phyloP scores from a whole-genome alignment of 1,140 invertebrate species.

The Hirudo medicinalis region DNA sequence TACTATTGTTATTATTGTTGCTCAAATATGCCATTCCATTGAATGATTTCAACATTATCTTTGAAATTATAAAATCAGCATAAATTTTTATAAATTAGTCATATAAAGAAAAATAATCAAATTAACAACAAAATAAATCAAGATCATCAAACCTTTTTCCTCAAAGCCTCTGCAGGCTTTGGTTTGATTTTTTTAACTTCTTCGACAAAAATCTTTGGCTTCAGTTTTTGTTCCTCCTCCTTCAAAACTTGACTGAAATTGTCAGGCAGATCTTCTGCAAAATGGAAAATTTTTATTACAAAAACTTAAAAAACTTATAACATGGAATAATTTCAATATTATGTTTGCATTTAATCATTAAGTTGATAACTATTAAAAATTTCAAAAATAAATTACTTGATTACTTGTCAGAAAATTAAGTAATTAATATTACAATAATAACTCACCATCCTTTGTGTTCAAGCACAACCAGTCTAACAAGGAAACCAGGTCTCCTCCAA shows the following conservation, averaged over 20 bases:
- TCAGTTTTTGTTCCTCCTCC: constrained; percentile 11
- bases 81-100: background rate
- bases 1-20: too few species aligned
- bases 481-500: constrained; percentile 36
- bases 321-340: too few species aligned
- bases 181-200: background rate
- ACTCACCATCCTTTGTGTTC: constrained; percentile 30
- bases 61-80: background rate
- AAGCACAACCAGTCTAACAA: constrained; percentile 38
- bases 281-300: constrained; percentile 17
- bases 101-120: background rate
- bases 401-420: too few species aligned
- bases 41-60: too few species aligned
- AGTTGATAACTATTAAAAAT: too few species aligned
- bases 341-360: too few species aligned
- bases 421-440: constrained; percentile 11
- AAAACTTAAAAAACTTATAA: background rate
- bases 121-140: background rate
- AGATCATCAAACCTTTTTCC: background rate
- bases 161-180: background rate
- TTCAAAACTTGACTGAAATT: constrained; percentile 33
- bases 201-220: constrained; percentile 2
- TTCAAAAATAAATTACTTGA: too few species aligned
- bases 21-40: too few species aligned
- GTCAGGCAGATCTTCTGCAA: constrained; percentile 30